A percentile compares a stretch with the other conserved stretches of the same genome.
phyloP scores from a whole-genome alignment of 2,797 vertebrate genomes.

The Macropus fuliginosus region DNA sequence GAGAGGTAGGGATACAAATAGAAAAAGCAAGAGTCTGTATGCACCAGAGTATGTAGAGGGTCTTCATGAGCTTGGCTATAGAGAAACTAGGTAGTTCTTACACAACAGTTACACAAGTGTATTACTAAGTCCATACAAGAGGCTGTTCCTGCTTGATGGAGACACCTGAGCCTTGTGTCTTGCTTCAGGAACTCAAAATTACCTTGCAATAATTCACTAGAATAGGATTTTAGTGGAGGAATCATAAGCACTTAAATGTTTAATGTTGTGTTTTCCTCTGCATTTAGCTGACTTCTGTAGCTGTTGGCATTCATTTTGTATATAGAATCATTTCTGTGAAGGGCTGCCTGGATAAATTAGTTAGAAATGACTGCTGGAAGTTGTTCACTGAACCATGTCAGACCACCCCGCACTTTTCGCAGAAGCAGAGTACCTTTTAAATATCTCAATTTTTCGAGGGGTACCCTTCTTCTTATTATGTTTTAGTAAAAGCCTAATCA shows the following conservation, averaged over 20 bases:
- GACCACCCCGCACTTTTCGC: background rate
- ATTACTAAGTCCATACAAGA: background rate
- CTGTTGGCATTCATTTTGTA: background rate
- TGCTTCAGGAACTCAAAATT: background rate
- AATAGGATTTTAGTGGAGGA: background rate
- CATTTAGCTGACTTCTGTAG: background rate
- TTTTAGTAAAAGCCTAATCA: background rate
- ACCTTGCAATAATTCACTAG: background rate
- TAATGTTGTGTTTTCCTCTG: no score
- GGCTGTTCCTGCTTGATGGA: background rate
- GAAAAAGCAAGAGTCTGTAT: background rate
- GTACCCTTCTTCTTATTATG: background rate
- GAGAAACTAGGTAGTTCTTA: background rate
- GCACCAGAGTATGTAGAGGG: background rate
- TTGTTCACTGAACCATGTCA: background rate
- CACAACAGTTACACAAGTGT: background rate
- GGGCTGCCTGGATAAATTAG: background rate
- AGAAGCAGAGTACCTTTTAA: slow-evolving; percentile 32
- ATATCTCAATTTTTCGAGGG: background rate
- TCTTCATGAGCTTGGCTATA: background rate
- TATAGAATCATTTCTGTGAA: background rate
- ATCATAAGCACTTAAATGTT: background rate
- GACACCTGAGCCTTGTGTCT: background rate
- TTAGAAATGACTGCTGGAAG: background rate
- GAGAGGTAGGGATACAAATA: background rate